Base-by-base conservation (phyloP, 2,113 vertebrate genomes). In the Telmatochromis sp. region DNA sequence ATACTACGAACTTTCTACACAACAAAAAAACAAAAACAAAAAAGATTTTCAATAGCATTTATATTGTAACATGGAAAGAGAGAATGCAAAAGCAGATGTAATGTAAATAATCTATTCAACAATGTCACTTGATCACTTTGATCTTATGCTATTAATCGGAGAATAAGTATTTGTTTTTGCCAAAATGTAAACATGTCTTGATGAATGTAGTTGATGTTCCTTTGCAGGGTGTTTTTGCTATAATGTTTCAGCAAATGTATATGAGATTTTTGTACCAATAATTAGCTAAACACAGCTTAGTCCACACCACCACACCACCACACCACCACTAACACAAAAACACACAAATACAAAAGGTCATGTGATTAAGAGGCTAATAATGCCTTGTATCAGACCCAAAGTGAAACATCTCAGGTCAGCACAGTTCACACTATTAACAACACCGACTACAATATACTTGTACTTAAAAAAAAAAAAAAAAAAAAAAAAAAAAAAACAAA, bases 31-130 rank as follows among this genome's bases (percentile, higher is more conserved):
- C 35, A 82, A 26, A 71, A 84, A 82, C 5, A 60, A 82, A 86
- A 89, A 75, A 15, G 95, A 97, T 97, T 98, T 98, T 97, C 96
- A 91, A 96, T 95, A 97, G 96, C 90, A 97, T 98, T 98, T 98
- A 96, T 98, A 98, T 95, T 97, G 96, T 97, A 97, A 75, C 15
- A 93, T 93, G 95, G 97, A 97, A 97, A 96, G 94, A 93, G 94
- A 93, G 94, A 96, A 96, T 96, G 96, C 95, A 96, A 96, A 97
- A 95, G 93, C 95, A 95, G 92, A 95, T 87, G 92, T 97, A 89
- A 94, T 98, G 97, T 99, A 98, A 97, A 98, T 98, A 98, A 63
- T 85, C 58, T 90, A 84, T 96, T 96, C 95, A 95, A 96, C 94
- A 94, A 95, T 96, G 93, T 93, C 87, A 94, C 85, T 82, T 86